Evolutionary conservation across 2,888 invertebrate species (phyloP), one percentile per base, ranked within the genome.

Genomic region (Congeria kusceri): DNA sequence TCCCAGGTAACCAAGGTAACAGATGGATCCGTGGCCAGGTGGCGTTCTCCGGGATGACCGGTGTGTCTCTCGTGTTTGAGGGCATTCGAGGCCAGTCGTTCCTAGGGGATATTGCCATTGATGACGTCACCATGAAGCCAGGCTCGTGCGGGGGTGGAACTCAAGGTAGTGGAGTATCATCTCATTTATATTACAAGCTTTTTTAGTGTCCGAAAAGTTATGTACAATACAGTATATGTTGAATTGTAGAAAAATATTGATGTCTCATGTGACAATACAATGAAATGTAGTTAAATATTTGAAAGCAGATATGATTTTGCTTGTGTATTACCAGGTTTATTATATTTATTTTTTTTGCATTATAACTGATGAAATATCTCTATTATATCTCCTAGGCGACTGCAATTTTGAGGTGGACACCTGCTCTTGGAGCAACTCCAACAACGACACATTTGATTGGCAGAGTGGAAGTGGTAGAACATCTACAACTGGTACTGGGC

Each of bases 391-490:
- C 27, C 15, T 28, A 77, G 87, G 86, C 68, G 79, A 88, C 80
- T 93, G 92, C 82, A 86, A 88, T 62, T 93, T 93, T 83, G 92
- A 92, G 64, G 77, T 76, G 23, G 90, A 89, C 27, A 77, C 88
- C 3, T 93, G 93, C 62, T 81, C 84, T 18, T 91, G 90, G 88
- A 86, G 76, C 46, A 89, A 89, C 66, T 73, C 80, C 1, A 61
- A 68, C 32, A 74, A 64, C 7, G 91, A 92, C 76, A 79, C 89
- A 7, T 92, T 91, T 85, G 91, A 93, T 72, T 93, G 92, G 92
- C 82, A 87, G 49, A 73, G 90, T 47, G 75, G 73, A 1, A 66
- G 71, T 18, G 91, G 90, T 5, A 61, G 29, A 4, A 91, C 91
- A 0, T 73, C 84, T 3, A 83, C 89, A 0, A 46, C 62, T 5